A percentile compares a stretch with the other conserved stretches of the same genome.
Evolutionary conservation across 2,797 vertebrate genomes (phyloP).

Genomic region (Gymnothorax javanicus): DNA sequence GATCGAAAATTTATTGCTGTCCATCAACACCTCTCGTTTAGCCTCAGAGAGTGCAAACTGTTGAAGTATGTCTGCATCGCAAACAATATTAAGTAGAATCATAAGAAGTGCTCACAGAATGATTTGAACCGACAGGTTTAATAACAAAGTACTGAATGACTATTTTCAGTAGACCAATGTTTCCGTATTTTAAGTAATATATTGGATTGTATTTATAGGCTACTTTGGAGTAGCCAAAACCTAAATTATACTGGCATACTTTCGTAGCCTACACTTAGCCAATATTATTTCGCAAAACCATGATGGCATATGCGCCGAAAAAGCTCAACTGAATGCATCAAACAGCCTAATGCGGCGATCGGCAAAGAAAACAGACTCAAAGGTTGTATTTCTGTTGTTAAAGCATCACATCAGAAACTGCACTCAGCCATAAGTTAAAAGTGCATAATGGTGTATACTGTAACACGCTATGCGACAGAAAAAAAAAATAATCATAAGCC

Average conservation of each 20-base stretch:
- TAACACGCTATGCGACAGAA: background rate
- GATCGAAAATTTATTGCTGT: constrained; percentile 53
- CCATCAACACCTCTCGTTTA: constrained; percentile 54
- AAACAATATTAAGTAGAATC: constrained; percentile 42
- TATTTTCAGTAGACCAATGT: background rate
- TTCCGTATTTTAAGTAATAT: background rate
- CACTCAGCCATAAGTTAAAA: background rate
- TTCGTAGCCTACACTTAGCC: background rate
- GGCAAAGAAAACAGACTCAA: no score
- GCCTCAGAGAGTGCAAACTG: constrained; percentile 37
- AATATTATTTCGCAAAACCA: background rate
- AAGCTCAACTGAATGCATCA: background rate
- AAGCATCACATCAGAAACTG: background rate
- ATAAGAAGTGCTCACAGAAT: background rate
- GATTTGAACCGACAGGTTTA: background rate
- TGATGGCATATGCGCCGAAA: background rate
- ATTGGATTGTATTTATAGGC: background rate
- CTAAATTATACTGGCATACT: background rate
- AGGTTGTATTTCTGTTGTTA: background rate
- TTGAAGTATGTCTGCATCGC: constrained; percentile 48
- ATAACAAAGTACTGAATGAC: background rate
- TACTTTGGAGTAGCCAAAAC: background rate
- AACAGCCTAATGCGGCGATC: no score
- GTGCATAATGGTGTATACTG: background rate
- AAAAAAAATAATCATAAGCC: background rate